Evolutionary conservation across 2,888 invertebrate genomes (phyloP), one percentile per base, ranked within the genome.

Genomic region (Pharmacophagus antenor): DNA sequence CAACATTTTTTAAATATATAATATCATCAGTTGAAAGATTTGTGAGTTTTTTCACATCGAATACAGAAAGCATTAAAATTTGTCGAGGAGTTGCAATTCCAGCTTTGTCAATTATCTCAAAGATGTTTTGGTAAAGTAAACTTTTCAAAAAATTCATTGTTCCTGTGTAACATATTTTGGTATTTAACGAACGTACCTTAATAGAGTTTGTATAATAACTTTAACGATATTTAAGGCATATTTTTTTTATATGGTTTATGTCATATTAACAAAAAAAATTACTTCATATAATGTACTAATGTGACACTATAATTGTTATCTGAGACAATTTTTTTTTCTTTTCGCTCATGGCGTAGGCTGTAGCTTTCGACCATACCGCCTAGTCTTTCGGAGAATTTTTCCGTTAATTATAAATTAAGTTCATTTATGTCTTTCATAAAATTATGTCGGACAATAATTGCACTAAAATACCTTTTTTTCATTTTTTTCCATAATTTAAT

Each of bases 1-100:
- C 77, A 64, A 79, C 67, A 59, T 73, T 75, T 73, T 85, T 84
- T 20, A 89, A 41, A 20, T 80, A 58, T 10, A 68, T 51, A 37
- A 90, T 79, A 62, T 89, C 88, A 46, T 79, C 77, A 44, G 65
- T 65, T 62, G 69, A 69, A 55, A 91, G 67, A 61, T 85, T 82
- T 48, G 90, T 88, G 12, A 71, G 52, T 64, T 82, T 85, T 71
- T 82, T 81, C 23, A 91, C 77, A 64, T 88, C 86, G 77, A 79
- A 82, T 18, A 73, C 63, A 23, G 87, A 85, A 41, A 80, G 70
- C 44, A 70, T 65, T 15, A 87, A 64, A 53, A 91, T 76, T 75
- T 85, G 77, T 70, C 77, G 82, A 7, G 71, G 41, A 22, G 85
- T 85, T 56, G 71, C 72, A 60, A 90, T 76, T 47, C 82, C 81